Base-by-base conservation (phyloP, 2,888 invertebrate genomes). In the Choreutis nemorana region DNA sequence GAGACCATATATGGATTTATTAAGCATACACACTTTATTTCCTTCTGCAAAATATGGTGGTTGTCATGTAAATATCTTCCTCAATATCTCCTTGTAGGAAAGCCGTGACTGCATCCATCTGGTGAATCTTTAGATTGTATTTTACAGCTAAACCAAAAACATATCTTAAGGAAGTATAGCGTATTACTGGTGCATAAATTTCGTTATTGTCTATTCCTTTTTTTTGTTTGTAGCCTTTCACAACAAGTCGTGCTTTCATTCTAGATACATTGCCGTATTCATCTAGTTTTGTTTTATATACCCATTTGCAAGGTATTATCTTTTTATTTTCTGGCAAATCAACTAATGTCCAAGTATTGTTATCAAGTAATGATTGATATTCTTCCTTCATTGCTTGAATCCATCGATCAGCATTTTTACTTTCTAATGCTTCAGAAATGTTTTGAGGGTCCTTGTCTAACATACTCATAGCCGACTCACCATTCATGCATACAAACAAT, bases 151-250 rank as follows among this genome's bases (percentile, higher is more conserved):
- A 10, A 8, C 26, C 33, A 28, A 37, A 28, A 4, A 38, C 29
- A 15, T 35, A 32, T 9, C 38, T 16, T 2, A 40, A 15, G 10
- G 34, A 37, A 8, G 37, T 21, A 21, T 26, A 18, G 8, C 35
- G 14, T 14, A 37, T 32, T 5, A 39, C 39, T 2, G 39, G 39
- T 23, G 35, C 15, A 31, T 29, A 39, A 11, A 37, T 23, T 21
- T 39, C 33, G 23, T 26, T 31, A 18, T 33, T 36, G 8, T 39
- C 37, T 8, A 25, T 26, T 14, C 39, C 37, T 20, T 15, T 13
- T 20, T 28, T 33, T 26, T 53, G 48, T 4, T 30, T 23, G 26
- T 33, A 50, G 4, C 48, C 47, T 41, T 46, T 46, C 3, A 40
- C 40, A 0, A 45, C 46, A 3, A 46, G 31, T 13, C 45, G 28